A percentile compares a stretch with the other conserved stretches of the same genome.
Conservation (phyloP, 2,113 vertebrate genomes). For the Gymnocephalus cernua region DNA sequence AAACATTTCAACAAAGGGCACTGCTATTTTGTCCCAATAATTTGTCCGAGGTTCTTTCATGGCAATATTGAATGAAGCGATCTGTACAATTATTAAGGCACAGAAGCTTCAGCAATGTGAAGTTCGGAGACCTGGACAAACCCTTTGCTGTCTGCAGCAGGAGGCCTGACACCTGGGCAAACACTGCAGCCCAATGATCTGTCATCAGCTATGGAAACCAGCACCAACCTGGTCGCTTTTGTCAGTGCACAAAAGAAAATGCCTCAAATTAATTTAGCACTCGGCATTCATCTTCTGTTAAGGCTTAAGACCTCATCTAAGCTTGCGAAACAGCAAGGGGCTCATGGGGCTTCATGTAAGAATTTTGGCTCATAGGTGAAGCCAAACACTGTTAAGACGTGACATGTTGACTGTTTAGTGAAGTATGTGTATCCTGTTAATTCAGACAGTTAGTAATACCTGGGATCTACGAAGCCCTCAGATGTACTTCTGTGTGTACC, state of each 20-base stretch:
- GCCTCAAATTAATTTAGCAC: constrained; percentile 88
- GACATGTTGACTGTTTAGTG: constrained; percentile 82
- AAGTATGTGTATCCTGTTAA: constrained; percentile 84
- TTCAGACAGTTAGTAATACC: constrained; percentile 83
- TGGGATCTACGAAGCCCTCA: constrained; percentile 76
- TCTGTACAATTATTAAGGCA: constrained; percentile 80
- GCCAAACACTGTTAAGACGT: constrained; percentile 81
- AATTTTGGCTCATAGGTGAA: constrained; percentile 81
- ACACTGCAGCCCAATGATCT: constrained; percentile 87
- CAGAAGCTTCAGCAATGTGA: constrained; percentile 74
- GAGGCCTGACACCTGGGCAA: constrained; percentile 89
- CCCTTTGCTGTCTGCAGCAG: constrained; percentile 83
- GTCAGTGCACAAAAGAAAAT: constrained; percentile 85
- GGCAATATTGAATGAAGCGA: constrained; percentile 73
- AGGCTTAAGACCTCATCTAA: constrained; percentile 81
- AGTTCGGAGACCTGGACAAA: constrained; percentile 79
- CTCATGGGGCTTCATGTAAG: constrained; percentile 81
- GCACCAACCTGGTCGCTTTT: constrained; percentile 85
- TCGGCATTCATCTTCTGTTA: constrained; percentile 83
- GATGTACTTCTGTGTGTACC: constrained; percentile 76
- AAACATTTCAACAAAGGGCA: constrained; percentile 54
- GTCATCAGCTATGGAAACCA: constrained; percentile 88
- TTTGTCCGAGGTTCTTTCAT: constrained; percentile 80
- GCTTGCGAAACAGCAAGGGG: constrained; percentile 81
- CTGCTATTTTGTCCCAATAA: constrained; percentile 72